phyloP scores from a whole-genome alignment of 2,113 vertebrate species.

The Ranitomeya imitator region DNA sequence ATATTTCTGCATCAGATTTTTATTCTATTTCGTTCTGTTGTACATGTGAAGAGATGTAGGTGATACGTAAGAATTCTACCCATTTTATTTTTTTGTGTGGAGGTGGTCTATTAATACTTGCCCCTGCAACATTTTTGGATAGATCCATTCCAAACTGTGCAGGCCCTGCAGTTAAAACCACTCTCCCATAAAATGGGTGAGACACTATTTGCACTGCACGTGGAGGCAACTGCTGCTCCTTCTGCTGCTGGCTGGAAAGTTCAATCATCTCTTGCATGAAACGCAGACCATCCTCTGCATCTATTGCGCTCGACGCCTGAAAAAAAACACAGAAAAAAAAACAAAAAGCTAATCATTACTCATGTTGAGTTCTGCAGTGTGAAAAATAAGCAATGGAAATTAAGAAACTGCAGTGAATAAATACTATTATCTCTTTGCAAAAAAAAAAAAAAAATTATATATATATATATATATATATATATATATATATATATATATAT shows the following conservation, averaged over 20 bases:
- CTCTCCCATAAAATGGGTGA: conserved; percentile 92
- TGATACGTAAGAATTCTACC: too few relatives aligned
- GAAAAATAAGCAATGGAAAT: too few relatives aligned
- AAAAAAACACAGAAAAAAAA: background rate
- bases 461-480: too few relatives aligned
- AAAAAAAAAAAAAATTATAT: too few relatives aligned
- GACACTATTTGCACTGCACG: conserved; percentile 95
- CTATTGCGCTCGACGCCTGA: conserved; percentile 92
- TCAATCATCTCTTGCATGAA: conserved; percentile 99
- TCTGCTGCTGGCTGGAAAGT: conserved; percentile 96
- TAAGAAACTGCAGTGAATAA: too few relatives aligned
- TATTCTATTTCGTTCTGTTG: too few relatives aligned
- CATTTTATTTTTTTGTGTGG: too few relatives aligned
- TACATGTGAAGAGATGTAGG: too few relatives aligned
- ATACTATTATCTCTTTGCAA: too few relatives aligned
- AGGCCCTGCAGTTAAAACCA: conserved; percentile 94
- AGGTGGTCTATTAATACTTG: conserved; percentile 58
- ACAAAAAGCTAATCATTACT: background rate
- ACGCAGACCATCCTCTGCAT: conserved; percentile 93
- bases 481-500: too few relatives aligned
- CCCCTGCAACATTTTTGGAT: conserved; percentile 90
- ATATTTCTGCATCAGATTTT: too few relatives aligned
- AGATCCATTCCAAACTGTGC: conserved; percentile 95
- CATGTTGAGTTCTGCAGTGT: background rate
- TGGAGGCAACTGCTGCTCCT: conserved; percentile 96